phyloP scores from a whole-genome alignment of 2,888 invertebrate genomes.

The Saturnia japonica region DNA sequence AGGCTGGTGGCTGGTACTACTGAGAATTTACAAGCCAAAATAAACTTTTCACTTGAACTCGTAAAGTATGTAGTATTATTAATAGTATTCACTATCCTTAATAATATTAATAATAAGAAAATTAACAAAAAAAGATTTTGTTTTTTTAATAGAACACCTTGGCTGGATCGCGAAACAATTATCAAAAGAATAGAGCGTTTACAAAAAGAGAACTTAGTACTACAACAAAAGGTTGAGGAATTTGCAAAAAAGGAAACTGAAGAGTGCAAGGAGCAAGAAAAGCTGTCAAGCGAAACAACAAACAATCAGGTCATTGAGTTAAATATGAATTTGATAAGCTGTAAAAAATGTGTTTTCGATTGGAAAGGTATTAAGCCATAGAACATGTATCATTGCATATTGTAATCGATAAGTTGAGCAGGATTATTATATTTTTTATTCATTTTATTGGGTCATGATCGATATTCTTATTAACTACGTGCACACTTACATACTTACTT shows the following conservation, averaged over 20 bases:
- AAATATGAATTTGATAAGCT: neutral
- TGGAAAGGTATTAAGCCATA: neutral
- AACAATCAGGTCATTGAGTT: constrained; percentile 44
- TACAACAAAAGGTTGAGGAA: constrained; percentile 62
- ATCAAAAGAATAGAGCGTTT: constrained; percentile 60
- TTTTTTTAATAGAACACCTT: constrained; percentile 54
- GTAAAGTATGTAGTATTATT: constrained; percentile 55
- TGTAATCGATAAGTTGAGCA: neutral
- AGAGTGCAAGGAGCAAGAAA: constrained; percentile 32
- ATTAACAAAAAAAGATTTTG: neutral
- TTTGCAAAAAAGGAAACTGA: constrained; percentile 43
- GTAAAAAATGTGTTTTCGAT: neutral
- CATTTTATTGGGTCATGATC: neutral
- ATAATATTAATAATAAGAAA: neutral
- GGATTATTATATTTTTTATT: neutral
- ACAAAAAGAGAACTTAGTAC: constrained; percentile 59
- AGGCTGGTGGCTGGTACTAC: constrained; percentile 56
- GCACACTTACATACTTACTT: no score
- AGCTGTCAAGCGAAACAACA: constrained; percentile 25
- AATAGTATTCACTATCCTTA: neutral
- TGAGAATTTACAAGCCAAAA: constrained; percentile 63
- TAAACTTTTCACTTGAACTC: constrained; percentile 56
- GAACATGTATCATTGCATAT: neutral
- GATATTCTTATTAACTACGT: neutral
- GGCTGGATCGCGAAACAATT: constrained; percentile 66